Evolutionary conservation across 2,113 vertebrate genomes (phyloP), one percentile per base, ranked within the genome.

Genomic region (Notarius lentiginosus): DNA sequence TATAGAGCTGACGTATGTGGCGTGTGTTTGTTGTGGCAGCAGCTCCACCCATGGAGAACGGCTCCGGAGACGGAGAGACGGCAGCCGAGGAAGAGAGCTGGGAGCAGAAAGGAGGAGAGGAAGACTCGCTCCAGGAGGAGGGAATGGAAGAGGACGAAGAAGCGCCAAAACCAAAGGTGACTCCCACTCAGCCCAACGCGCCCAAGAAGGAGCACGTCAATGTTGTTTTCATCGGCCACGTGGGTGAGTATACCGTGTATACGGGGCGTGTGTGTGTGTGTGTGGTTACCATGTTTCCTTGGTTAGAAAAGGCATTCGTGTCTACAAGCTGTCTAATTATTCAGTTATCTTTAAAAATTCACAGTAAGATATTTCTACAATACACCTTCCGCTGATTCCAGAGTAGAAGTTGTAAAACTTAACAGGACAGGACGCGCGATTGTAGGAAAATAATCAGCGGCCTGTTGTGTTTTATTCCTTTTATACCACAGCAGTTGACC

Each of bases 201-300:
- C 97, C 96, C n/a, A 97, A 96, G 84, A 97, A 96, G 91, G 96
- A 97, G 89, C 97, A 97, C 5, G 97, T 97, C 87, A 97, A 97
- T 55, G 97, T 97, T 58, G 97, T 97, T 24, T 97, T 97, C 93
- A 97, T 97, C 83, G 97, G 97, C 7, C 97, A 97, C 0, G 97
- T 97, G 84, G 97, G 97, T 97, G 87, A 96, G 97, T 93, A 80
- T 22, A 24, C 2, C 56, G 51, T 11, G 10, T 27, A 5, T n/a
- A 51, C 72, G 41, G 34, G 34, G 41, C 0, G 41, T 22, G 34
- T 14, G 5, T 9, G 66, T 7, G 12, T 1, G 12, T 9, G 66
- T 7, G 12, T 1, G 12, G 22, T 70, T 30, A 70, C 30, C 30
- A 30, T 7, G 0, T 34, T 70, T 27, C 27, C 65, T 4, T 9